Conservation (phyloP, 2,888 invertebrate species). For the Melinopterus prodromus region DNA sequence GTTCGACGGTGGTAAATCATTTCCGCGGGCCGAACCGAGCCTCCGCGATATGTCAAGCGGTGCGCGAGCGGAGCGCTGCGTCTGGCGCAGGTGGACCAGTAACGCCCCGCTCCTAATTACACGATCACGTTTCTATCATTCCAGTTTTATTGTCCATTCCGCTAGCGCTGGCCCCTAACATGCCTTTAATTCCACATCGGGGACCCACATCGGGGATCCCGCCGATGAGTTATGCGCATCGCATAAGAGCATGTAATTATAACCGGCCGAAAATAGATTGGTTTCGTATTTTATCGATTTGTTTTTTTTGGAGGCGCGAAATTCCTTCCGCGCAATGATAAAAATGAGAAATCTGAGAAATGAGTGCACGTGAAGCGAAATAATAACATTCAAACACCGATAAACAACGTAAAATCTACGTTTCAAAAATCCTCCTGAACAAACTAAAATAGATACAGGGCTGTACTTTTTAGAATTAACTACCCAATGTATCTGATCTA, state of each 20-base stretch:
- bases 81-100: slow-evolving; percentile 49
- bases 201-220: slow-evolving; percentile 36
- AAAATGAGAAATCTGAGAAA: too few relatives aligned
- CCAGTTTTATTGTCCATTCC: slow-evolving; percentile 55
- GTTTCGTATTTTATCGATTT: slow-evolving; percentile 44
- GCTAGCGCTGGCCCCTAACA: slow-evolving; percentile 4
- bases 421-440: too few relatives aligned
- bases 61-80: slow-evolving; percentile 40
- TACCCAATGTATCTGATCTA: too few relatives aligned
- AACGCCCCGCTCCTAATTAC: slow-evolving; percentile 55
- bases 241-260: slow-evolving; percentile 51
- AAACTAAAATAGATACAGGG: too few relatives aligned
- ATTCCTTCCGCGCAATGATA: not conserved
- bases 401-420: too few relatives aligned
- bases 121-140: slow-evolving; percentile 58
- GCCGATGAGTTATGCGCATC: slow-evolving; percentile 46
- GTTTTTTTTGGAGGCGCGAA: not conserved
- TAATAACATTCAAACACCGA: too few relatives aligned
- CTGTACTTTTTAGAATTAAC: too few relatives aligned
- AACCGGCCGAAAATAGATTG: slow-evolving; percentile 51
- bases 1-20: slow-evolving; percentile 25
- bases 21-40: slow-evolving; percentile 20
- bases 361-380: too few relatives aligned
- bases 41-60: slow-evolving; percentile 38
- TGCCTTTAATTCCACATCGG: not conserved